Conservation (phyloP, 2,888 invertebrate species). For the Reticulitermes lucifugus region DNA sequence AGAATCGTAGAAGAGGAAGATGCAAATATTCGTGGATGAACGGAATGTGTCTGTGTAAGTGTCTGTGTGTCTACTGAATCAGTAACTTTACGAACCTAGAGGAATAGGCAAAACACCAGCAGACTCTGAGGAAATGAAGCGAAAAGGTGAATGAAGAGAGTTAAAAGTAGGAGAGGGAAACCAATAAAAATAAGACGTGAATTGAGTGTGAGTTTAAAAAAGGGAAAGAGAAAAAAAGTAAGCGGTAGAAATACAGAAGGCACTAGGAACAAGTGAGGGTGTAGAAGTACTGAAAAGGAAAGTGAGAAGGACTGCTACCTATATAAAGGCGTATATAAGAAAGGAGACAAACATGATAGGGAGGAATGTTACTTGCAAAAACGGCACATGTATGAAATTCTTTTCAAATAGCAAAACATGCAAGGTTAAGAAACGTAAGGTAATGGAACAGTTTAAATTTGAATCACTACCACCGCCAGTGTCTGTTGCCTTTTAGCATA, state of each 20-base stretch:
- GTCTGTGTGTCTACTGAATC: constrained; percentile 43
- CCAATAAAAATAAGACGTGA: constrained; percentile 21
- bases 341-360: neutral
- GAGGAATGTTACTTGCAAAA: neutral
- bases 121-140: constrained; percentile 21
- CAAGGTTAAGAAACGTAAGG: neutral
- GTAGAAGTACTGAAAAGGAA: neutral
- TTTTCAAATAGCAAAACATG: neutral
- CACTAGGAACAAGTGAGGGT: constrained; percentile 4
- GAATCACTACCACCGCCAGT: neutral
- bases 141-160: constrained; percentile 19
- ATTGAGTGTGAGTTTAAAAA: constrained; percentile 28
- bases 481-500: neutral
- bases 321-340: neutral
- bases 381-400: neutral
- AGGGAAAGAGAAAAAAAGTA: neutral
- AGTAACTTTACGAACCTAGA: constrained; percentile 28
- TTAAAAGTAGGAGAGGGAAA: neutral
- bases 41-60: constrained; percentile 17
- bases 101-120: constrained; percentile 18
- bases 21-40: constrained; percentile 25
- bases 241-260: constrained; percentile 26
- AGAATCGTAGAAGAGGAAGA: neutral
- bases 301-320: neutral
- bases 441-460: constrained; percentile 20